A percentile compares a stretch with the other conserved stretches of the same genome.
phyloP scores from a whole-genome alignment of 2,113 vertebrate genomes.

The Clarias macrocephalus region DNA sequence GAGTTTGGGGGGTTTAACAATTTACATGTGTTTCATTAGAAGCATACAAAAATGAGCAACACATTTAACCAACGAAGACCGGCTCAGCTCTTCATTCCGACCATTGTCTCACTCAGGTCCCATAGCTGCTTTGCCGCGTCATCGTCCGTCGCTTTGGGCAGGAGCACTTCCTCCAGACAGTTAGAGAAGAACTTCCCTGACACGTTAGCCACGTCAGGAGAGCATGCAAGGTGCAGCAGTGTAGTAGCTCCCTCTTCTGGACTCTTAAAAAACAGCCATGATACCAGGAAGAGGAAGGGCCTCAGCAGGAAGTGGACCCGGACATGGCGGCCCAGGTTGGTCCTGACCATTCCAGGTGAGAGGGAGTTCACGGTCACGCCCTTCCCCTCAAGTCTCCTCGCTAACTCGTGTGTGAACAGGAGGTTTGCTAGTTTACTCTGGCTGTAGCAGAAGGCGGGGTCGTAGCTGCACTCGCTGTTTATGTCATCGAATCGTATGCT shows the following conservation, averaged over 20 bases:
- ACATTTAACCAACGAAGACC: not conserved
- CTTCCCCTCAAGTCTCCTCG: constrained; percentile 67
- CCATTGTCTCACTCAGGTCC: constrained; percentile 91
- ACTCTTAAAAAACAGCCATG: constrained; percentile 82
- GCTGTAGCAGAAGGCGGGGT: constrained; percentile 57
- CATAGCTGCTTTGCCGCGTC: constrained; percentile 84
- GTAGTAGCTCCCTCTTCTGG: constrained; percentile 92
- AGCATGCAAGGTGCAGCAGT: constrained; percentile 86
- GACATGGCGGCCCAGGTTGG: constrained; percentile 67
- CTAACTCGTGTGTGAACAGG: constrained; percentile 70
- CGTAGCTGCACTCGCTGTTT: constrained; percentile 67
- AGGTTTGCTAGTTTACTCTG: constrained; percentile 77
- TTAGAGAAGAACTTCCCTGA: constrained; percentile 91
- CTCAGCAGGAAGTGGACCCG: constrained; percentile 55
- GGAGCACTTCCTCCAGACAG: constrained; percentile 85
- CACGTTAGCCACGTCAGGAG: constrained; percentile 83
- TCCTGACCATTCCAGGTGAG: constrained; percentile 73
- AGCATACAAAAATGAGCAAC: not conserved
- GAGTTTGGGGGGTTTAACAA: too few species aligned
- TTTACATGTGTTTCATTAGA: not conserved
- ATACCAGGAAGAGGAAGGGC: constrained; percentile 84
- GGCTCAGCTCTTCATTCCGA: constrained; percentile 79
- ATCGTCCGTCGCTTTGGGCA: constrained; percentile 84
- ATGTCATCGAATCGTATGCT: constrained; percentile 73
- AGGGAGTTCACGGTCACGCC: constrained; percentile 70